Base-by-base conservation (phyloP, 2,113 vertebrate genomes). In the Hippocampus zosterae region DNA sequence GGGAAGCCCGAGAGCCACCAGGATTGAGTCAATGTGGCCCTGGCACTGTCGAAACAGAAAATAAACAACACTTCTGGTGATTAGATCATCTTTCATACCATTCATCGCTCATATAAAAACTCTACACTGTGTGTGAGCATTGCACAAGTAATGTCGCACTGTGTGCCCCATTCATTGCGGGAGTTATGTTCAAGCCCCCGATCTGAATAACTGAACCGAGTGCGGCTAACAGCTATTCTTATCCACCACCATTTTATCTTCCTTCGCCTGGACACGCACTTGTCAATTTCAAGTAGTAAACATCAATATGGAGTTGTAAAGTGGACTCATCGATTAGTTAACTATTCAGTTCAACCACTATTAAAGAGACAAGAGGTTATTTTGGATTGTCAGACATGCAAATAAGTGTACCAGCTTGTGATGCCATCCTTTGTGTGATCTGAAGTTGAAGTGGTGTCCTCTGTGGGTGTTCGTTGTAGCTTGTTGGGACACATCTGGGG, bases 31-130 rank as follows among this genome's bases (percentile, higher is more conserved):
- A 88, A 87, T 89, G 86, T 86, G 89, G 85, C 81, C 84, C 74
- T 62, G 29, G 81, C 82, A 87, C 84, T 81, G 71, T 64, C 80
- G 85, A 77, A 85, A 86, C 82, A 85, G 77, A 89, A 88, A 88
- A 90, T 77, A 90, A 92, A 91, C 89, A 89, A 80, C 78, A 73
- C 81, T 71, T 85, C 69, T 69, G 80, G 83, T 88, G 88, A 90
- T 89, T 82, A 81, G 82, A 82, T 84, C 62, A 57, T 57, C 55
- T 15, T 57, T 57, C 55, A 6, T 57, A 29, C 55, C 23, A 16
- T 56, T 56, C 55, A 13, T 2, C 12, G 23, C 13, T 25, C 53
- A 25, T 56, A 25, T 57, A 8, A 57, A 23, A 57, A 27, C 55
- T 57, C 55, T 7, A 10, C 11, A 57, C 8, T 57, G 10, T 13